Evolutionary conservation across 2,888 invertebrate genomes (phyloP), one percentile per base, ranked within the genome.

Genomic region (Oeneis ivallda): DNA sequence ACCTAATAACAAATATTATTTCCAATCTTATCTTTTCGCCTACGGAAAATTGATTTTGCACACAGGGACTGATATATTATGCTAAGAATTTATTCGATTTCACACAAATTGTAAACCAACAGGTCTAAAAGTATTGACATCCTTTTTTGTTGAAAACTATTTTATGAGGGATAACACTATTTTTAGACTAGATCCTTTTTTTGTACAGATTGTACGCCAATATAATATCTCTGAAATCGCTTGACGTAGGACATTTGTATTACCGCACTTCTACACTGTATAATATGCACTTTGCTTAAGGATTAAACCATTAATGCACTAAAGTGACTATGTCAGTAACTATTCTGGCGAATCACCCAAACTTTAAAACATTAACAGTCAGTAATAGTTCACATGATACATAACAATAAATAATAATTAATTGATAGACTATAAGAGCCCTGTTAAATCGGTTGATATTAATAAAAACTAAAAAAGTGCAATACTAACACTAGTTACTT

Each of bases 181-280:
- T 52, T 52, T 52, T 52, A 32, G 13, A 8, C 10, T 1, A 1
- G 19, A 13, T 32, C 4, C 13, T n/a, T 32, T 26, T 26, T 26
- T 34, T 37, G 53, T 53, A 53, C 37, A 53, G 0, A 37, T n/a
- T 50, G 10, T 8, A 41, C 5, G 5, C 13, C 41, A 41, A 13
- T 49, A 2, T 10, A 47, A 50, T 10, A 15, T 37, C 17, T 17
- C 17, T 1, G 37, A 54, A 37, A 37, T 54, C 17, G 54, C 37
- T 54, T 37, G 9, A 11, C 15, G 37, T 10, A 41, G 53, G 34
- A 41, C 56, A 26, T 47, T 3, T 19, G 34, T 56, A 56, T 26
- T 39, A 56, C 7, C 7, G 56, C 56, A 56, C 56, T 19, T 41
- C 5, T 2, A 41, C 56, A 56, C 56, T 56, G 56, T 56, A 56